Conservation (phyloP, 2,888 invertebrate genomes). For the Ctena decussata region DNA sequence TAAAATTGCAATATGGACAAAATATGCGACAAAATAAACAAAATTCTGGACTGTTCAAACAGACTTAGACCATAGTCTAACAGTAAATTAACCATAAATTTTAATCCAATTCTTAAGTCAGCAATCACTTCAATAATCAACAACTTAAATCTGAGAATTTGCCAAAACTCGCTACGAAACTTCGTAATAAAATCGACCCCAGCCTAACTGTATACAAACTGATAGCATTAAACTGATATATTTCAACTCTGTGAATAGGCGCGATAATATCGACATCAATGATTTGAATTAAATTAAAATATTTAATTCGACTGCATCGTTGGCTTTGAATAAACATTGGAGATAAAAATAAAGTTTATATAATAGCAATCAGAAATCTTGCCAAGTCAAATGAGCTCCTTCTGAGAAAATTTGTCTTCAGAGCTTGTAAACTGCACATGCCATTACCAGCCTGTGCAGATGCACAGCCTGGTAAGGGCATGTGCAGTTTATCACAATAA, state of each 20-base stretch:
- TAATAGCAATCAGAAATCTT: neutral
- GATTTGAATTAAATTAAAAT: slow-evolving; percentile 19
- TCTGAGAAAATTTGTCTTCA: too few relatives aligned
- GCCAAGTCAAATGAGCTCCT: neutral
- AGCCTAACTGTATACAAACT: neutral
- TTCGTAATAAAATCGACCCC: neutral
- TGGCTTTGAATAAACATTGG: slow-evolving; percentile 1
- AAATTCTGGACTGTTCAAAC: neutral
- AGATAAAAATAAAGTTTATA: slow-evolving; percentile 20
- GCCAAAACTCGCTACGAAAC: neutral
- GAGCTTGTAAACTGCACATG: too few relatives aligned
- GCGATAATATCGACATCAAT: slow-evolving; percentile 5
- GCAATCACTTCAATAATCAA: neutral
- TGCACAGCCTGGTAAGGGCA: too few relatives aligned
- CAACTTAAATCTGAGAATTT: neutral
- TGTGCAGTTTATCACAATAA: too few relatives aligned
- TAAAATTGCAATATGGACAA: neutral
- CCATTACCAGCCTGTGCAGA: too few relatives aligned
- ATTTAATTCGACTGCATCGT: slow-evolving; percentile 14
- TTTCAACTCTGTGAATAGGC: slow-evolving; percentile 8
- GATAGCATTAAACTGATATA: neutral
- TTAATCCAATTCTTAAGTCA: neutral
- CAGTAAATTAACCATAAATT: neutral
- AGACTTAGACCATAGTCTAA: neutral
- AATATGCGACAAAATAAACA: neutral